Evolutionary conservation across 1,140 invertebrate genomes (phyloP).

Genomic region (Leptoteleia sp.): DNA sequence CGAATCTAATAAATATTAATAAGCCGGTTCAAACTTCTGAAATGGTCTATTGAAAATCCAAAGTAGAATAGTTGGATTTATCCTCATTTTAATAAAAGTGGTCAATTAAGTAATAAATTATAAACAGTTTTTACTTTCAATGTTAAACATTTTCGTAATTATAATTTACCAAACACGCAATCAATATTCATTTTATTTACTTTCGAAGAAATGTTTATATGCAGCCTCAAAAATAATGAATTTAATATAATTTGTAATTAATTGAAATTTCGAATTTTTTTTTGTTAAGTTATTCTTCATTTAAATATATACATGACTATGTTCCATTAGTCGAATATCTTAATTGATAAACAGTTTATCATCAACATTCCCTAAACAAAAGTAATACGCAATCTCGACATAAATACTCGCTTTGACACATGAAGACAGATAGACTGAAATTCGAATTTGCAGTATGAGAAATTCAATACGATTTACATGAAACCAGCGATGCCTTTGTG

Average conservation of each 20-base stretch:
- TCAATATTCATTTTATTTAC: too few relatives aligned
- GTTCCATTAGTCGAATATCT: too few relatives aligned
- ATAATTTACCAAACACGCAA: too few relatives aligned
- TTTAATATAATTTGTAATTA: too few relatives aligned
- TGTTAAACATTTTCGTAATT: too few relatives aligned
- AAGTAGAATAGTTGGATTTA: constrained; percentile 3
- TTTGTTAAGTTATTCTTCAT: too few relatives aligned
- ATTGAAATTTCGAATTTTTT: too few relatives aligned
- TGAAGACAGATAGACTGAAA: constrained; percentile 57
- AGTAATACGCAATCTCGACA: constrained; percentile 19
- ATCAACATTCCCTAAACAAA: constrained; percentile 21
- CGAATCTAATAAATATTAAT: constrained; percentile 49
- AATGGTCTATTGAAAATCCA: neutral
- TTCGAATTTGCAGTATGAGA: constrained; percentile 54
- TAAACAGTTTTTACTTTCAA: too few relatives aligned
- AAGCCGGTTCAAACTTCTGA: constrained; percentile 13
- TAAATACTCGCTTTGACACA: constrained; percentile 57
- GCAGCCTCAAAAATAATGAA: too few relatives aligned
- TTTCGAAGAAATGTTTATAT: too few relatives aligned
- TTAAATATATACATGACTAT: too few relatives aligned
- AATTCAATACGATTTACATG: constrained; percentile 64
- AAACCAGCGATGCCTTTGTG: constrained; percentile 45
- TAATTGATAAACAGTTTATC: constrained; percentile 21
- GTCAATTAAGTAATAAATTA: constrained; percentile 14
- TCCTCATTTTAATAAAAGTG: constrained; percentile 13